phyloP scores from a whole-genome alignment of 2,888 invertebrate genomes.

The Trachelus tabidus region DNA sequence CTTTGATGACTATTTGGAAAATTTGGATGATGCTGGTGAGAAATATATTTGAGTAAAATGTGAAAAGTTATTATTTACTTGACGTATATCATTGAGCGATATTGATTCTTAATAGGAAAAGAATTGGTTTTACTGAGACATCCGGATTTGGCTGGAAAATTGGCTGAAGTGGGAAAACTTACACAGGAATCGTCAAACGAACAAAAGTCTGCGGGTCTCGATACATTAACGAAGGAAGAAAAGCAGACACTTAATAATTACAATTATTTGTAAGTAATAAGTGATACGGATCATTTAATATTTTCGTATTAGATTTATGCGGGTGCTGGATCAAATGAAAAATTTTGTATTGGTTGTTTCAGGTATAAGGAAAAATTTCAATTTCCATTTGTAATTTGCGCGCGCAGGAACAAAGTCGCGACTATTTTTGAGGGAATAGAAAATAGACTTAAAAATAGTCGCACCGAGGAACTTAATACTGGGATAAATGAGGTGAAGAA shows the following conservation, averaged over 20 bases:
- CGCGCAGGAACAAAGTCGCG: conserved; percentile 72
- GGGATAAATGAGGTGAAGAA: conserved; percentile 77
- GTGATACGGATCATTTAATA: neutral
- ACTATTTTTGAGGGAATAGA: conserved; percentile 72
- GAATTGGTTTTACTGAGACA: conserved; percentile 71
- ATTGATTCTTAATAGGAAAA: conserved; percentile 66
- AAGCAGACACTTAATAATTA: conserved; percentile 67
- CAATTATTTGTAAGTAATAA: conserved; percentile 60
- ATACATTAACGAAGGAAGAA: conserved; percentile 69
- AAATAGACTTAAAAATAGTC: conserved; percentile 68
- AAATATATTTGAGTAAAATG: neutral
- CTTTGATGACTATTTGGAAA: conserved; percentile 70
- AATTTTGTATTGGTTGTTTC: conserved; percentile 41
- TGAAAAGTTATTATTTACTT: conserved; percentile 8
- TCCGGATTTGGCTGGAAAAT: conserved; percentile 74
- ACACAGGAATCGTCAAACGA: conserved; percentile 72
- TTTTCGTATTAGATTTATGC: neutral
- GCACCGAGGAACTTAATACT: conserved; percentile 69
- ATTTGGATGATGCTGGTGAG: conserved; percentile 68
- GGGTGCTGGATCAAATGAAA: conserved; percentile 19
- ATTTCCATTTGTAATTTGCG: conserved; percentile 78
- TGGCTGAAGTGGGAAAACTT: conserved; percentile 70
- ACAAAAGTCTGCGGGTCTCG: conserved; percentile 70
- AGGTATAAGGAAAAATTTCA: conserved; percentile 75
- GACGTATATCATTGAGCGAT: neutral